These are phyloP conservation scores for Lota lota DNA, from an alignment of 2,113 vertebrate species.

Conservation along the genomic window DNA sequence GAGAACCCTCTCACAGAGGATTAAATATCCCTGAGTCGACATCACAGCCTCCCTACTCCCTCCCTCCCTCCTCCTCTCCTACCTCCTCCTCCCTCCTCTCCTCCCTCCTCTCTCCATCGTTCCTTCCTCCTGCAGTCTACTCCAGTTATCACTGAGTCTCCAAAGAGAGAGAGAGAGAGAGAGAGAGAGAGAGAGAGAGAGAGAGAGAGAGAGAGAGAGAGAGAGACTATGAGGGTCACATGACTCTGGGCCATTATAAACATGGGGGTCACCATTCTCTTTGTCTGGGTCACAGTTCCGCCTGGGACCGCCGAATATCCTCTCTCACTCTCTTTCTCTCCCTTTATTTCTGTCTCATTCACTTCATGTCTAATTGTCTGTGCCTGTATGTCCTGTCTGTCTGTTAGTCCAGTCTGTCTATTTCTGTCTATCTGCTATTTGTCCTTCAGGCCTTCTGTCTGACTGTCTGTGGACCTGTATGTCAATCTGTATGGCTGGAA, in stretches of 20 bases:
- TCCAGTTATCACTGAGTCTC: conserved; percentile 67
- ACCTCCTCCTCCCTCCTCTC: conserved; percentile 40
- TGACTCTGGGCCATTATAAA: conserved; percentile 33
- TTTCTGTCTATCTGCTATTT: no score
- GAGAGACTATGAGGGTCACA: no score
- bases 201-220: conserved; percentile 4
- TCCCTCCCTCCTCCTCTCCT: conserved; percentile 34
- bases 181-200: conserved; percentile 36
- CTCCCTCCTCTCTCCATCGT: conserved; percentile 44
- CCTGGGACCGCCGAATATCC: conserved; percentile 6
- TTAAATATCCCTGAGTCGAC: conserved; percentile 78
- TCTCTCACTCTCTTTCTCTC: neutral
- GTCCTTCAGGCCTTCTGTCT: no score
- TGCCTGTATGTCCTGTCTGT: no score
- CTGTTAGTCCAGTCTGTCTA: no score
- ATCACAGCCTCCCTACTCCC: conserved; percentile 62
- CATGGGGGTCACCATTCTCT: conserved; percentile 48
- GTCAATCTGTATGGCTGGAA: no score
- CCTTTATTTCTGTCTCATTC: neutral
- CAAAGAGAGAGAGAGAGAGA: conserved; percentile 37
- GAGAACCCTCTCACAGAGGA: conserved; percentile 70
- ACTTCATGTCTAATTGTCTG: no score
- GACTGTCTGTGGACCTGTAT: no score
- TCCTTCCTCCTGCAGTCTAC: conserved; percentile 64
- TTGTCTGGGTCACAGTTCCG: conserved; percentile 39